Evolutionary conservation across 2,797 vertebrate genomes (phyloP), one percentile per base, ranked within the genome.

Genomic region (Echiichthys vipera): DNA sequence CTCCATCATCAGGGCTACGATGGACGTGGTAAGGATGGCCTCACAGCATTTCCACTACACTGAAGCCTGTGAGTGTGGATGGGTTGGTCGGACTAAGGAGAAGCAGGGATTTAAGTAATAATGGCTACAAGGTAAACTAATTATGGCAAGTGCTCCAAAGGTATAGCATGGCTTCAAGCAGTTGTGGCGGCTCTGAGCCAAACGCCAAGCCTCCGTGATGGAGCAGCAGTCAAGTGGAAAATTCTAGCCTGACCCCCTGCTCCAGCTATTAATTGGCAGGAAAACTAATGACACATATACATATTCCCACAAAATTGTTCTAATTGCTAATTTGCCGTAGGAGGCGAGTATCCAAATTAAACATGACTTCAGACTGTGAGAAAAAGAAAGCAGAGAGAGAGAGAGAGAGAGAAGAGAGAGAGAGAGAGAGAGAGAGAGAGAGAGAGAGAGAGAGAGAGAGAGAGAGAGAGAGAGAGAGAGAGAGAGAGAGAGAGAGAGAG

Each of bases 251-350:
- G 96, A 97, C 95, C 96, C 94, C 90, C 65, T 95, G 94, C 95
- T 95, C 95, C 90, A 61, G 92, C 94, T 96, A 97, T 97, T 98
- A 97, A 97, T 98, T 97, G 97, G 96, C 95, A 96, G 95, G 95
- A 95, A 95, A 96, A 95, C 96, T 97, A 97, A 97, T 97, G 97
- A 97, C 96, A 98, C 95, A 97, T 95, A 97, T 96, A 97, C 96
- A 96, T 96, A 97, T 97, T 96, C 95, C 63, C 75, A 65, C 89
- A 96, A 97, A 98, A 97, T 96, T 97, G 96, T 96, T 97, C 95
- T 98, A 98, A 98, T 98, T 98, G 96, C 96, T 97, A 96, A 98
- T 98, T 97, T 96, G 95, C 96, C 93, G 90, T 96, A 97, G 88
- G 95, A 96, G 96, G 94, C 92, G 94, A 93, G 94, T 95, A 96